Base-by-base conservation (phyloP, 2,888 invertebrate genomes). In the Sepioteuthis lessoniana region DNA sequence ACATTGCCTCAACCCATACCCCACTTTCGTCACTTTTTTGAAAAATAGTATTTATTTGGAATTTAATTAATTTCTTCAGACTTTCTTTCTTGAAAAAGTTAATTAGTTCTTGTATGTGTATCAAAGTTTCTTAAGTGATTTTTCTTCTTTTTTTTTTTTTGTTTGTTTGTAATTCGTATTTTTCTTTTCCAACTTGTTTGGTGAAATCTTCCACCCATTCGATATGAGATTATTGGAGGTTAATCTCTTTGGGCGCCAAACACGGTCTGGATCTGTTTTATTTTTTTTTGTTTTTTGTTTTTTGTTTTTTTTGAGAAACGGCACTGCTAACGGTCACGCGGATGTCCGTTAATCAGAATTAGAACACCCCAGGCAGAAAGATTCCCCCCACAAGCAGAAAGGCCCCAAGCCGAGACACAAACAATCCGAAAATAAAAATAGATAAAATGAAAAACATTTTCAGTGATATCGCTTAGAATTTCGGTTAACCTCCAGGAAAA, bases 41-140 rank as follows among this genome's bases (percentile, higher is more conserved):
- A 55, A 55, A 55, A 55, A 55, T 55, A 55, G 55, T 55, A n/a
- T 76, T 76, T 76, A 76, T 76, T 76, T 76, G n/a, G 76, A 76
- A 76, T 76, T 76, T 76, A 76, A 76, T 76, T 76, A 76, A 76
- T 76, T 76, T 76, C 76, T 76, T 76, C 13, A 16, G 76, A 21
- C n/a, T 76, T 76, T 76, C 13, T 76, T n/a, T 76, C n/a, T 76
- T 16, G 76, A 76, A 76, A 76, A 76, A 76, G 76, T 76, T 76
- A 76, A 76, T 76, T 76, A 76, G 76, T 76, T 76, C 76, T 35
- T 76, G 76, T 76, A 35, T 76, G 13, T 19, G 76, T 76, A 76
- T 2, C n/a, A 16, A 76, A 76, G n/a, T 76, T 76, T 76, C n/a
- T 76, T n/a, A 19, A 76, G 76, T 76, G 76, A 31, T n/a, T 13